phyloP scores from a whole-genome alignment of 2,113 vertebrate genomes.

The Hyperopisus bebe region DNA sequence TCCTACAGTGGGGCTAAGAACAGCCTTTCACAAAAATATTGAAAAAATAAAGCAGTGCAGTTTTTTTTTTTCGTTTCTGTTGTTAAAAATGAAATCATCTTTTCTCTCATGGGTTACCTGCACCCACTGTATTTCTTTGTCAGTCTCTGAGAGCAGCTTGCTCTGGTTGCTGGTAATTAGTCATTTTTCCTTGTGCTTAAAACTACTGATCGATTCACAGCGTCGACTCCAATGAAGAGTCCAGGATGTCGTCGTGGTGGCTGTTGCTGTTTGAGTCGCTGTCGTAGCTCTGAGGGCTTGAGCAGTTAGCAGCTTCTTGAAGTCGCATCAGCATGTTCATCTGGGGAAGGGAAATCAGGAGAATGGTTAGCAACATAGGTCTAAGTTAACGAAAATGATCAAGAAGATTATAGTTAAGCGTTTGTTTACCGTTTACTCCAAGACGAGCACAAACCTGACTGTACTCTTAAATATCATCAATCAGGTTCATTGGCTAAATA shows the following conservation, averaged over 20 bases:
- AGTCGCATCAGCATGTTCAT: slow-evolving; percentile 85
- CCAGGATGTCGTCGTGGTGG: slow-evolving; percentile 70
- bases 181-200: background rate
- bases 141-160: slow-evolving; percentile 42
- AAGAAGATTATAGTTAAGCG: background rate
- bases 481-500: background rate
- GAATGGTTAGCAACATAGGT: background rate
- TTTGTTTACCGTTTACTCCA: background rate
- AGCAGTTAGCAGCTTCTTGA: slow-evolving; percentile 79
- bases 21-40: slow-evolving; percentile 59
- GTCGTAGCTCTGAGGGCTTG: slow-evolving; percentile 77
- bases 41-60: slow-evolving; percentile 54
- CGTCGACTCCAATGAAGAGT: slow-evolving; percentile 70
- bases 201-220: slow-evolving; percentile 52
- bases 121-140: slow-evolving; percentile 45
- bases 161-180: slow-evolving; percentile 36
- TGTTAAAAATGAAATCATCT: slow-evolving; percentile 9
- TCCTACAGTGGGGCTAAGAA: slow-evolving; percentile 54
- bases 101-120: slow-evolving; percentile 47
- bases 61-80: slow-evolving; percentile 44
- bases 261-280: slow-evolving; percentile 83
- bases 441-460: background rate
- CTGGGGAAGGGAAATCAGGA: slow-evolving; percentile 43
- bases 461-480: background rate
- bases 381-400: background rate